Percentiles rank a stretch among this genome's conserved stretches.
Conservation (phyloP, 2,797 vertebrate genomes). For the Catostomus latipinnis region DNA sequence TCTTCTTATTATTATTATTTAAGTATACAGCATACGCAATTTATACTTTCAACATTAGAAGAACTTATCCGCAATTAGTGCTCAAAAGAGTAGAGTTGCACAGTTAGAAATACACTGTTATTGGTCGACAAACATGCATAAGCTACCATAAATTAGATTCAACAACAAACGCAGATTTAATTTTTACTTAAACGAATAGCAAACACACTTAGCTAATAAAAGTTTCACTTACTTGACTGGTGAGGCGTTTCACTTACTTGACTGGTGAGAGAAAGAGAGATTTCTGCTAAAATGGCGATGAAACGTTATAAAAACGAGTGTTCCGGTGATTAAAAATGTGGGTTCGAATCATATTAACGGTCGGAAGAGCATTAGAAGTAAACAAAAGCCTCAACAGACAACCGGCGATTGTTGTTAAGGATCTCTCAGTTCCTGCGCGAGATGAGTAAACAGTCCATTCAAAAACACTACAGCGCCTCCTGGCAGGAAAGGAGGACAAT, state of each 20-base stretch:
- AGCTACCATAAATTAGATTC: neutral
- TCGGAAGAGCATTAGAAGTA: constrained; percentile 12
- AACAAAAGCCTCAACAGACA: constrained; percentile 55
- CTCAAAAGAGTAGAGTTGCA: neutral
- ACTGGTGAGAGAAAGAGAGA: neutral
- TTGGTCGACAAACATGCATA: neutral
- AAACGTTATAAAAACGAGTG: neutral
- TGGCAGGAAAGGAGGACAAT: constrained; percentile 1
- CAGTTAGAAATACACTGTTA: neutral
- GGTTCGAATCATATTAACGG: neutral
- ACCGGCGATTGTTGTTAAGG: constrained; percentile 51
- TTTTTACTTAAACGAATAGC: neutral
- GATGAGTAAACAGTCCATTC: neutral
- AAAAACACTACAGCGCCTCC: constrained; percentile 18
- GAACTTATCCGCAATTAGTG: neutral
- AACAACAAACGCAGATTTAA: neutral
- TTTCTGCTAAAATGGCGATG: neutral
- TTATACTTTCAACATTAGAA: neutral
- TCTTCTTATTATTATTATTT: too few relatives aligned
- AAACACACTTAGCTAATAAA: constrained; percentile 5
- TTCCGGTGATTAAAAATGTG: neutral
- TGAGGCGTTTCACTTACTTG: constrained; percentile 37
- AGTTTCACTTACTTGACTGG: constrained; percentile 40
- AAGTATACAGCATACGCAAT: neutral
- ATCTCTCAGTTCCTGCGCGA: constrained; percentile 43